phyloP scores from a whole-genome alignment of 2,888 invertebrate genomes.

The Melipona beecheii region DNA sequence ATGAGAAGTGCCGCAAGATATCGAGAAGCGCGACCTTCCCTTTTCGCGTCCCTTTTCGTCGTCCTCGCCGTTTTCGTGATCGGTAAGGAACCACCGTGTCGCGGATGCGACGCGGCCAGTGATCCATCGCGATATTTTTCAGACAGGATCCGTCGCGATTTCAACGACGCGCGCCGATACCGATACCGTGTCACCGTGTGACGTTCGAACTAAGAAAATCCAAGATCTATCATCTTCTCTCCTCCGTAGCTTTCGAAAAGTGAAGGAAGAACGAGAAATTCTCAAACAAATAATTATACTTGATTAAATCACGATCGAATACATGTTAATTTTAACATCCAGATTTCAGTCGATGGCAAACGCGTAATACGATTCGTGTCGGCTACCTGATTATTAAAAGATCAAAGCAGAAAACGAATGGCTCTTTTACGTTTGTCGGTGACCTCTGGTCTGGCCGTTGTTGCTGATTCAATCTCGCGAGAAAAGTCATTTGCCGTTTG shows the following conservation, averaged over 20 bases:
- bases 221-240: background rate
- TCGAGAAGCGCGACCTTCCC: slow-evolving; percentile 73
- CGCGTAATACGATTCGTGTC: too few species aligned
- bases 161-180: background rate
- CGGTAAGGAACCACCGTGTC: slow-evolving; percentile 74
- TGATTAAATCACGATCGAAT: too few species aligned
- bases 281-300: too few species aligned
- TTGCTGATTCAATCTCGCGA: background rate
- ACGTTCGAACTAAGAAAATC: background rate
- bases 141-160: background rate
- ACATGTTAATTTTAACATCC: background rate
- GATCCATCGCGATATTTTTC: slow-evolving; percentile 5
- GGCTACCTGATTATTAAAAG: background rate
- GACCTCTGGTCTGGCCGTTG: background rate
- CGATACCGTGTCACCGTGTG: background rate
- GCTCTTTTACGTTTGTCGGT: background rate
- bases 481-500: background rate
- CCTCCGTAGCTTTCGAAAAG: background rate
- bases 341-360: background rate
- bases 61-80: slow-evolving; percentile 75
- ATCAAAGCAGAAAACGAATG: background rate
- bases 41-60: slow-evolving; percentile 73
- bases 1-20: slow-evolving; percentile 76
- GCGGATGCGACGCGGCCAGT: background rate
- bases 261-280: too few species aligned